Conservation (phyloP, 2,797 vertebrate species). For the Myotis vivesi region DNA sequence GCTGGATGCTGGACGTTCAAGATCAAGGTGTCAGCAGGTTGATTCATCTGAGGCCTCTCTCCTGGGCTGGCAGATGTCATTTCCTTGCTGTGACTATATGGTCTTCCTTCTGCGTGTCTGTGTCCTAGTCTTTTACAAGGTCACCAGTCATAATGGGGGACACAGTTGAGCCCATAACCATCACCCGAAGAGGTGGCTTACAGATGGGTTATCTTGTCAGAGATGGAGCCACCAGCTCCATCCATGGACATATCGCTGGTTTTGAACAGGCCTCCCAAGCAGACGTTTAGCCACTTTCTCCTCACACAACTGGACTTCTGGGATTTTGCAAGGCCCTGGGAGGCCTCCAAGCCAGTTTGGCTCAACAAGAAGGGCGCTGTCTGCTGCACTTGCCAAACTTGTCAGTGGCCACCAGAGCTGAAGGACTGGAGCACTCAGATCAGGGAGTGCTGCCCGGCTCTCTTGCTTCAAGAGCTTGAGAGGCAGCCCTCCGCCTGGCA, state of each 20-base stretch:
- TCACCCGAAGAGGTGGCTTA: neutral
- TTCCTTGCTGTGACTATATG: neutral
- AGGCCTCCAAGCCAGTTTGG: neutral
- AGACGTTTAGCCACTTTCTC: neutral
- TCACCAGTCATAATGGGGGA: neutral
- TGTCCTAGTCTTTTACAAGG: neutral
- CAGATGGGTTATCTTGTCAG: fast-evolving
- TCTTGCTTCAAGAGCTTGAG: neutral
- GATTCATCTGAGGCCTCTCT: neutral
- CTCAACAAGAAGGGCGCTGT: neutral
- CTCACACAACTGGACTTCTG: neutral
- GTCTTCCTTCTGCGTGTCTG: neutral
- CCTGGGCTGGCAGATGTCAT: neutral
- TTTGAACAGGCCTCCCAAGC: neutral
- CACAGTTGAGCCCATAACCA: neutral
- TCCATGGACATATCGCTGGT: neutral
- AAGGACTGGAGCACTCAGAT: neutral
- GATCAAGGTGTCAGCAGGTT: neutral
- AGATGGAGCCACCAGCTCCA: neutral
- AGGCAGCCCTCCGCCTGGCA: neutral
- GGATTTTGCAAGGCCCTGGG: neutral
- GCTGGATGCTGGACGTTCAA: neutral
- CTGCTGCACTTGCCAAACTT: neutral
- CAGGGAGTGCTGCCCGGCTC: neutral
- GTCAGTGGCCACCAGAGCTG: neutral